Evolutionary conservation across 1,140 invertebrate species (phyloP).

Genomic region (Chironomus striatipennis): DNA sequence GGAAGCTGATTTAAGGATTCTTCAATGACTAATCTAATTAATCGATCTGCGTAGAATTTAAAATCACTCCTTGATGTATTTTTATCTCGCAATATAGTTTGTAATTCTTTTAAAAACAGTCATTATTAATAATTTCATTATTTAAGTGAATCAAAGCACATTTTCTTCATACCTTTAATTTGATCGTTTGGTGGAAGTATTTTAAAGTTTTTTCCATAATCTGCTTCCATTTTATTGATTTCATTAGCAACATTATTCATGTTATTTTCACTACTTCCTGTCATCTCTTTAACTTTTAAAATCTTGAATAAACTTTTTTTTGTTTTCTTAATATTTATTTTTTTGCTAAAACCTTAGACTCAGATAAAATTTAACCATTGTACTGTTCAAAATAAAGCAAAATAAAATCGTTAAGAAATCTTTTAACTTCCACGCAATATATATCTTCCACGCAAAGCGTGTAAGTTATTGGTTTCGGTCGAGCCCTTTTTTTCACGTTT

Average conservation of each 20-base stretch:
- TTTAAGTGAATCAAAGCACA: not conserved
- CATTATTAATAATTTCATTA: not conserved
- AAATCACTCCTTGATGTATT: constrained; percentile 91
- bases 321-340: not conserved
- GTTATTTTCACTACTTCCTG: not conserved
- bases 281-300: not conserved
- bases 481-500: too few species aligned
- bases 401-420: too few species aligned
- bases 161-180: constrained; percentile 48
- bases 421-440: too few species aligned
- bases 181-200: constrained; percentile 76
- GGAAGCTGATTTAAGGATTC: constrained; percentile 96
- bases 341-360: not conserved
- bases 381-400: not conserved
- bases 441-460: too few species aligned
- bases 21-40: constrained; percentile 93
- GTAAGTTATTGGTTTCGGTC: too few species aligned
- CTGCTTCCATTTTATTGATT: constrained; percentile 41
- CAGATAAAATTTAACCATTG: not conserved
- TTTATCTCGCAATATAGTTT: constrained; percentile 93
- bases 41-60: constrained; percentile 94
- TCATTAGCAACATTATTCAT: constrained; percentile 30
- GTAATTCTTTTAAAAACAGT: constrained; percentile 53
- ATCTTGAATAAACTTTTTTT: not conserved
- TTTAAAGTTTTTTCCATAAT: constrained; percentile 74